Evolutionary conservation across 2,888 invertebrate genomes (phyloP).

Genomic region (Venusia cambrica): DNA sequence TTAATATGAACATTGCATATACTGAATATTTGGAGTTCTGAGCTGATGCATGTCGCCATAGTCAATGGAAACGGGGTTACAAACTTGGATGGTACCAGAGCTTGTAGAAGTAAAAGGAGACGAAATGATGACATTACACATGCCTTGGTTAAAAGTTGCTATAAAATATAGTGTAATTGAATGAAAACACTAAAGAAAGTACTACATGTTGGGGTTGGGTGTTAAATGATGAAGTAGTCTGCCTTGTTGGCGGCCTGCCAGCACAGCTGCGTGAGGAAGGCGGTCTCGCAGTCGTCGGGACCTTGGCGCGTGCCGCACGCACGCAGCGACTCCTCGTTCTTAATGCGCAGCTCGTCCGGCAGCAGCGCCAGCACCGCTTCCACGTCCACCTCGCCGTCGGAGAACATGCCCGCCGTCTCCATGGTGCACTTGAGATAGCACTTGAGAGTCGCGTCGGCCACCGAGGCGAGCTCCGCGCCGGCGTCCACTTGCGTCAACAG

Average conservation of each 20-base stretch:
- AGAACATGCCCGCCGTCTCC: constrained; percentile 71
- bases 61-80: no score
- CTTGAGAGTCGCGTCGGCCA: constrained; percentile 54
- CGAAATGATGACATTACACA: no score
- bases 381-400: constrained; percentile 59
- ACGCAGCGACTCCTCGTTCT: constrained; percentile 44
- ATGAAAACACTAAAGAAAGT: no score
- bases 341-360: constrained; percentile 48
- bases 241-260: constrained; percentile 60
- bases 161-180: no score
- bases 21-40: no score
- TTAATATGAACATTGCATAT: no score
- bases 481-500: constrained; percentile 54
- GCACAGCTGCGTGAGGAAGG: constrained; percentile 64
- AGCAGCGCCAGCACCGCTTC: constrained; percentile 62
- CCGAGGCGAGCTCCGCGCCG: constrained; percentile 46
- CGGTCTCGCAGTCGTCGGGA: constrained; percentile 65
- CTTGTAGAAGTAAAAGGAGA: no score
- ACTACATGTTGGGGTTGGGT: no score
- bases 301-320: constrained; percentile 58
- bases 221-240: constrained; percentile 61
- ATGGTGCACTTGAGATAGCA: constrained; percentile 71
- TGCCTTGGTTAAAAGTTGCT: no score
- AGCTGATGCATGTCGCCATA: no score
- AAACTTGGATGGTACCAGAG: no score